Evolutionary conservation across 2,113 vertebrate genomes (phyloP).

Genomic region (Polypterus senegalus): DNA sequence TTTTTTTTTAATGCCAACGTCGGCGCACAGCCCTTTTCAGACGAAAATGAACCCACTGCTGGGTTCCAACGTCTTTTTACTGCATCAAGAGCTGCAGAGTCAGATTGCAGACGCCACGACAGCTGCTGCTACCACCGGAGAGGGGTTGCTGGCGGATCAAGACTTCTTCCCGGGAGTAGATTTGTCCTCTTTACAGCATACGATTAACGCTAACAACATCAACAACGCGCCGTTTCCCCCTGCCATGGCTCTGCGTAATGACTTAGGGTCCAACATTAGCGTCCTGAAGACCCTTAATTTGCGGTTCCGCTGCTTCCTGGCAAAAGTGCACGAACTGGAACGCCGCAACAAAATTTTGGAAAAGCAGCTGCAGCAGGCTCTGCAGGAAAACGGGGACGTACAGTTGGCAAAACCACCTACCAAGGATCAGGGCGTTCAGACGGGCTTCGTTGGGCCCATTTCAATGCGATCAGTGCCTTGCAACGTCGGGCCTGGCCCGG

Average conservation of each 20-base stretch:
- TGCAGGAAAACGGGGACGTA: conserved; percentile 48
- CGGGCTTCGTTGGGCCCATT: conserved; percentile 69
- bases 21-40: background rate
- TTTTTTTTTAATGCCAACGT: background rate
- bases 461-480: conserved; percentile 45
- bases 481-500: background rate
- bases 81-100: conserved; percentile 50
- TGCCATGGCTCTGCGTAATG: conserved; percentile 86
- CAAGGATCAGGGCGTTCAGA: conserved; percentile 75
- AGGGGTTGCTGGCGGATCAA: conserved; percentile 26
- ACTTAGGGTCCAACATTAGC: conserved; percentile 91
- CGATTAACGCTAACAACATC: conserved; percentile 23
- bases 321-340: conserved; percentile 90
- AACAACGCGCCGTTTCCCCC: conserved; percentile 54
- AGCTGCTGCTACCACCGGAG: conserved; percentile 36
- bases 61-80: conserved; percentile 60
- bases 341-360: conserved; percentile 84
- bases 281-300: conserved; percentile 89
- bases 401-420: conserved; percentile 29
- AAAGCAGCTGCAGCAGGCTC: conserved; percentile 82
- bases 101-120: conserved; percentile 34
- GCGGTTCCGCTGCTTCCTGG: conserved; percentile 87
- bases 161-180: conserved; percentile 32
- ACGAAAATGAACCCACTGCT: conserved; percentile 78
- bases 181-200: conserved; percentile 28